Evolutionary conservation across 2,888 invertebrate species (phyloP), one percentile per base, ranked within the genome.

Genomic region (Auanema freiburgensis): DNA sequence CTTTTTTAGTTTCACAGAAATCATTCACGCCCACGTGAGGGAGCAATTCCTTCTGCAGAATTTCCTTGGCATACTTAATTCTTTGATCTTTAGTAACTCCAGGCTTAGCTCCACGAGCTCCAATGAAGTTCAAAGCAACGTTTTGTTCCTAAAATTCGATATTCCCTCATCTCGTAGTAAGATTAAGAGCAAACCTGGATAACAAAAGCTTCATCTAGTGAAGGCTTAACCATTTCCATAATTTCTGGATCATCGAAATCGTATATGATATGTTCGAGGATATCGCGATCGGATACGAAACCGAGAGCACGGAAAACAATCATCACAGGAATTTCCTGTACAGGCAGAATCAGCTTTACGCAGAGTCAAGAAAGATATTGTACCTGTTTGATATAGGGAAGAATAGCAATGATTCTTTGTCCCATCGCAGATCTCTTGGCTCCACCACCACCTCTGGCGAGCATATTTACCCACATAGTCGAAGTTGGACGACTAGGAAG

Each of bases 171-270:
- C 46, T 18, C 46, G 3, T 21, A 46, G 10, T 18, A 46, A 5
- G 25, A 16, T n/a, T 49, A 66, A 50, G 40, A 2, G 18, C 18
- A 21, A 40, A 70, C 77, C 64, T 80, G 97, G 76, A 98, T 94
- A 0, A 97, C 97, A 86, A 98, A 98, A 50, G 98, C 98, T 87
- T 98, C 98, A 86, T 98, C 98, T 62, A 98, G 86, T 0, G 97
- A 97, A 0, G 98, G 98, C 85, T 99, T 99, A 0, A 95, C 96
- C 96, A 99, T 97, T 89, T 99, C 98, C 97, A 99, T 98, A 96
- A 99, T 97, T 88, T 99, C 98, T 8, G 95, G 97, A 86, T 99
- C 98, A 85, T 98, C 96, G 86, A 98, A 98, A 84, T 99, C 98
- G 85, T 99, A 99, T 81, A 99, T 98, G 69, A 99, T 98, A 83